Conservation (phyloP, 2,113 vertebrate species). For the Onychostruthus taczanowskii region DNA sequence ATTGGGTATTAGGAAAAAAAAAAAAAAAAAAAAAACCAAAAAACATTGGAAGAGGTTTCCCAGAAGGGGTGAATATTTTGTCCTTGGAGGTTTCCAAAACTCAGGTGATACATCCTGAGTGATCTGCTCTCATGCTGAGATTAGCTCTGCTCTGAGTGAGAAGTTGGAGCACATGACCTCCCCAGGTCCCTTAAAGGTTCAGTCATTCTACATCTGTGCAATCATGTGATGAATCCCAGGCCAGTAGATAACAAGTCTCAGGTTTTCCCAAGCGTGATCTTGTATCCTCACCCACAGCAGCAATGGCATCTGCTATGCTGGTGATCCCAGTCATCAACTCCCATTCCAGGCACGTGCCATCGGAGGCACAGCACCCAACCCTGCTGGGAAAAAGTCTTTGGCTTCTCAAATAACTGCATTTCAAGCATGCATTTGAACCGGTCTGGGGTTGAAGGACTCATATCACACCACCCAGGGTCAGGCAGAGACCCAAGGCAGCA, state of each 20-base stretch:
- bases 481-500: neutral
- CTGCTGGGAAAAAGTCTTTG: neutral
- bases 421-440: neutral
- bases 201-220: neutral
- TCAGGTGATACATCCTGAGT: neutral
- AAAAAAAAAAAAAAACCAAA: neutral
- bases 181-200: neutral
- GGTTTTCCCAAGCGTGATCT: neutral
- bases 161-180: neutral
- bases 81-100: neutral
- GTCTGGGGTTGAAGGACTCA: neutral
- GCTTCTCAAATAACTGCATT: neutral
- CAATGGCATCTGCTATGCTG: neutral
- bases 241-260: neutral
- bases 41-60: neutral
- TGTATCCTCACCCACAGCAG: accelerated
- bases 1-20: neutral
- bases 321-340: neutral
- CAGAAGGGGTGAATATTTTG: neutral
- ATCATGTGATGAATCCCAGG: neutral
- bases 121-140: neutral
- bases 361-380: neutral
- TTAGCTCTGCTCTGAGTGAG: neutral
- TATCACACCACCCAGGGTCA: neutral
- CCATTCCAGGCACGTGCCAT: accelerated